Base-by-base conservation (phyloP, 92 coral and sea anemone species). In the Siderastrea siderea region DNA sequence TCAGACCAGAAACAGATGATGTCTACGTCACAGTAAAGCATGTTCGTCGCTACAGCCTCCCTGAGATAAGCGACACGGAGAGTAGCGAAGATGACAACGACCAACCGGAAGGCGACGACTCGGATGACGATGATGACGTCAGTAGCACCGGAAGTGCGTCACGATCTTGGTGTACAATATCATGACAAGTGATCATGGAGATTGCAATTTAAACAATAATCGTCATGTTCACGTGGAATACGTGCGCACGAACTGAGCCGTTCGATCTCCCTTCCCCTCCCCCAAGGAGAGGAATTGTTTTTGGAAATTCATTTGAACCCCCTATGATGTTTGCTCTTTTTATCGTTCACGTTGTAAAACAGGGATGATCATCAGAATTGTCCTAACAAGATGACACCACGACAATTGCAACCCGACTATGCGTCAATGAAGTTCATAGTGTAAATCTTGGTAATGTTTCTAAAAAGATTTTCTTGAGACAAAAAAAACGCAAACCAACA, bases 151-250 rank as follows among this genome's bases (percentile, higher is more conserved):
- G 85, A 74, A 82, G 79, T 58, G 84, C 93, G 59, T 82, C 92
- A 50, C 86, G 90, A 43, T 97, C 99, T 15, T 97, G 99, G 99
- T 97, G 99, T 75, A 93, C 98, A 12, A 95, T 97, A 82, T 94
- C 98, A 26, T 96, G 55, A 89, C 19, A 3, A 19, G 11, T 70
- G 64, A 44, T 17, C 46, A 52, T 48, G 61, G 43, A 19, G 14
- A 68, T 48, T 67, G 12, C 49, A 80, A 67, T 7, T 50, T 17
- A 61, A 12, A 3, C 16, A 15, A 43, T 38, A 19, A 7, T 51
- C 17, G 52, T 38, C 60, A 9, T 53, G 9, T 17, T 66, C 49
- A 54, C 13, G 6, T 3, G 52, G 15, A 43, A 49, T 17, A 8
- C 17, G 61, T 12, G 43, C 77, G 47, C 19, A 58, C 5, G 7